A percentile compares a stretch with the other conserved stretches of the same genome.
These are phyloP conservation scores for Pocillopora verrucosa DNA, from an alignment of 64 coral and sea anemone genomes.

Conservation along the genomic window DNA sequence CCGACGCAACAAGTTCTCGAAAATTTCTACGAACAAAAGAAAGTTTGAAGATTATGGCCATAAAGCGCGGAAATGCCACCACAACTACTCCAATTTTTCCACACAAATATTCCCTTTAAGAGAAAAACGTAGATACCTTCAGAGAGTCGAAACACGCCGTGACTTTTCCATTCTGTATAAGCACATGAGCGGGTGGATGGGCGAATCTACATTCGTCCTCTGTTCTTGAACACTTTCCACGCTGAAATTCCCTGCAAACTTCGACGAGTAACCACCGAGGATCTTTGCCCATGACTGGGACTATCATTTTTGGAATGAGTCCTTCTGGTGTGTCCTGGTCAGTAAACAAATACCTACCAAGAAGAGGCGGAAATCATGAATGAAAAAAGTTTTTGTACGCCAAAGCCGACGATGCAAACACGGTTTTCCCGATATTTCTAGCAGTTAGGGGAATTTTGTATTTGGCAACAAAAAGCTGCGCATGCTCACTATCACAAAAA, in stretches of 20 bases:
- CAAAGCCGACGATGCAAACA: constrained; percentile 13
- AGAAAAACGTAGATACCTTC: constrained; percentile 76
- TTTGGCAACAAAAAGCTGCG: constrained; percentile 49
- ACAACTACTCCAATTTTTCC: constrained; percentile 14
- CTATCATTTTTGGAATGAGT: constrained; percentile 78
- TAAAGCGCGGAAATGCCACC: constrained; percentile 36
- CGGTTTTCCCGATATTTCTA: constrained; percentile 74
- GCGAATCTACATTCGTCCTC: constrained; percentile 99
- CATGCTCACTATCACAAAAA: constrained; percentile 50
- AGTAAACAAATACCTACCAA: constrained; percentile 53
- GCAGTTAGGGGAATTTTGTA: constrained; percentile 41
- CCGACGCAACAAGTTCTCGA: constrained; percentile 74
- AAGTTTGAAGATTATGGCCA: constrained; percentile 34
- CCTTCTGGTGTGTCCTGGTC: constrained; percentile 36
- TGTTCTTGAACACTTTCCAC: constrained; percentile 94
- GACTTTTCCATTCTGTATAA: constrained; percentile 95
- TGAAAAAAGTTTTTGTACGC: constrained; percentile 37
- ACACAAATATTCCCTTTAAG: constrained; percentile 15
- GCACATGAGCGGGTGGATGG: constrained; percentile 94
- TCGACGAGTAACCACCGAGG: constrained; percentile 98
- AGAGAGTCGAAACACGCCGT: constrained; percentile 99
- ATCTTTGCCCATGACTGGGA: constrained; percentile 97
- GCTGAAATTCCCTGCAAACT: constrained; percentile 99
- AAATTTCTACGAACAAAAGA: constrained; percentile 32
- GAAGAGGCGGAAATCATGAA: constrained; percentile 52